Conservation (phyloP, 2,888 invertebrate species). For the Drosophila mimica region DNA sequence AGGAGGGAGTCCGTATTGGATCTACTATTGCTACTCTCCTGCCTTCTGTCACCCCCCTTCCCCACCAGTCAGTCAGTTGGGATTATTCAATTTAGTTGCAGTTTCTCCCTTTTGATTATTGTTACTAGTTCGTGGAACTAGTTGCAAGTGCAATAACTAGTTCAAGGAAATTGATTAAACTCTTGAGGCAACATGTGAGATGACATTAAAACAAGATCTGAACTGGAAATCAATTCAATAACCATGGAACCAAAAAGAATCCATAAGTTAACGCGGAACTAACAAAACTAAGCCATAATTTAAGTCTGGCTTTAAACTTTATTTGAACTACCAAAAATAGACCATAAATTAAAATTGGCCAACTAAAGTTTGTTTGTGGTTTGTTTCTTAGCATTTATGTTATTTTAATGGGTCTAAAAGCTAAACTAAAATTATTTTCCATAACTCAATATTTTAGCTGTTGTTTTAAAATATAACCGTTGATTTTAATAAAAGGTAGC, state of each 20-base stretch:
- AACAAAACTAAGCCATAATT: not conserved
- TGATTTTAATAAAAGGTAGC: not conserved
- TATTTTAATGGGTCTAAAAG: not conserved
- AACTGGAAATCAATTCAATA: too few species aligned
- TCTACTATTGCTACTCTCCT: not conserved
- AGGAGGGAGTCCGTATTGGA: not conserved
- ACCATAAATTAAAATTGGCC: not conserved
- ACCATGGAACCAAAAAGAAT: not conserved
- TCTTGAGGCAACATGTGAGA: not conserved
- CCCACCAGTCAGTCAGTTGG: constrained; percentile 1
- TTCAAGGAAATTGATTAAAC: not conserved
- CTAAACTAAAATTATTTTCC: not conserved
- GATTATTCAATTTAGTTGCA: constrained; percentile 42
- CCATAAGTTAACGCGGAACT: not conserved
- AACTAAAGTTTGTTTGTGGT: not conserved
- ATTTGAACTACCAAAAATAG: not conserved
- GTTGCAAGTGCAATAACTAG: not conserved
- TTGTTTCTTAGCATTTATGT: not conserved
- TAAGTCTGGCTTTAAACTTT: not conserved
- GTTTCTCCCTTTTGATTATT: not conserved
- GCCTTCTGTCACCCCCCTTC: not conserved
- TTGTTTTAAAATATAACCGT: too few species aligned
- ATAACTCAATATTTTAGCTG: too few species aligned
- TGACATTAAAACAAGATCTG: too few species aligned
- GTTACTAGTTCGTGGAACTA: constrained; percentile 13